Evolutionary conservation across 2,888 invertebrate species (phyloP).

Genomic region (Coecobrya sp.): DNA sequence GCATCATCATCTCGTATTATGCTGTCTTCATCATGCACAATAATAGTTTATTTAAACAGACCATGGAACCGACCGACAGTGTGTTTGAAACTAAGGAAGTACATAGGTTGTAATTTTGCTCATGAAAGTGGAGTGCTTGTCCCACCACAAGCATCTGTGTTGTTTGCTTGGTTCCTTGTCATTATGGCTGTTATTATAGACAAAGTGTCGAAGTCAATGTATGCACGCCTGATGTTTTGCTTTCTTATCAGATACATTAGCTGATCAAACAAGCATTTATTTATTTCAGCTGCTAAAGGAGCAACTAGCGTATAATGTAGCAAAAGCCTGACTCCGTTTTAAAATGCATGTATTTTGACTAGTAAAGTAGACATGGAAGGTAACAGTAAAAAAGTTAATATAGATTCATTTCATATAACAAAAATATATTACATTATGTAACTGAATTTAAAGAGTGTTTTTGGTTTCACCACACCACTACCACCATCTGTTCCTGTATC

Average conservation of each 20-base stretch:
- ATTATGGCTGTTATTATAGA: constrained; percentile 41
- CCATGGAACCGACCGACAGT: neutral
- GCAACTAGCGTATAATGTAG: constrained; percentile 1
- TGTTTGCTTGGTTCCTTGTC: constrained; percentile 35
- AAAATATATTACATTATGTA: neutral
- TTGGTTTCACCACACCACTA: neutral
- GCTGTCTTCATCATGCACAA: neutral
- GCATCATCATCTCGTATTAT: constrained; percentile 23
- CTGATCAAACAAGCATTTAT: constrained; percentile 65
- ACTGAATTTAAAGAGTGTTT: neutral
- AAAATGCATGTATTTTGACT: neutral
- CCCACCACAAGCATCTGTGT: constrained; percentile 50
- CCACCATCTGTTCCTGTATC: constrained; percentile 59
- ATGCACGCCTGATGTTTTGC: neutral
- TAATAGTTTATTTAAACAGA: neutral
- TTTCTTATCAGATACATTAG: constrained; percentile 73
- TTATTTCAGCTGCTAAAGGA: constrained; percentile 63
- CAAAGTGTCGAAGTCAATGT: constrained; percentile 62
- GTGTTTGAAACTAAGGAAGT: constrained; percentile 14
- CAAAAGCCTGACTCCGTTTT: neutral
- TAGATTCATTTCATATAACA: neutral
- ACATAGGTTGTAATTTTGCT: neutral
- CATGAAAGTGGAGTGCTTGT: constrained; percentile 17
- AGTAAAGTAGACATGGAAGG: neutral
- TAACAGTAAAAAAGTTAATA: neutral